Base-by-base conservation (phyloP, 2,113 vertebrate species). In the Blennius ocellaris region DNA sequence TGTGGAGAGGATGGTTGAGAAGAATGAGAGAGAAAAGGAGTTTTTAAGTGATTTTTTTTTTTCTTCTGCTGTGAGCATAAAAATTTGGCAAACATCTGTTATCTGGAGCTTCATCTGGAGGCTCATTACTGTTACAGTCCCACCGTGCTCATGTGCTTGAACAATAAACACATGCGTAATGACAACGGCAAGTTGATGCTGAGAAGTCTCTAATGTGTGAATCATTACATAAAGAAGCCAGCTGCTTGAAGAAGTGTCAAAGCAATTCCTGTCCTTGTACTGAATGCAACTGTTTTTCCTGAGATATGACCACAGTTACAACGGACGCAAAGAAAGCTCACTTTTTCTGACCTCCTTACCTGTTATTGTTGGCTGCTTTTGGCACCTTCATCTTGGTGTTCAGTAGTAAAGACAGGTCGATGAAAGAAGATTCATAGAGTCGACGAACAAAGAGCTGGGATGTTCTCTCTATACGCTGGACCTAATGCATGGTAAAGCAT, bases 391-490 rank as follows among this genome's bases (percentile, higher is more conserved):
- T 93, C 76, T 91, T 93, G 15, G 90, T 94, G 87, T 94, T 95
- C n/a, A 94, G 92, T 14, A 94, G 84, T 66, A 94, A 61, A 44
- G 94, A 95, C 55, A 93, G 87, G 79, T 95, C 94, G 38, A 95
- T 94, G 84, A 95, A 95, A 51, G 92, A 91, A 5, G 94, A 92
- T 81, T 95, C 94, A 37, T 95, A 95, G 21, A 95, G 82, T 3
- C 94, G 87, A 1, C 94, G 91, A 15, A 95, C 93, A 84, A 95
- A 95, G 10, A 95, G 88, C 79, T 94, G 93, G 37, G 93, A 88
- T 1, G 94, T 95, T 64, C 94, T 88, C 72, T 95, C 94, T 1
- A 95, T 95, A 16, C 93, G 91, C 61, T 94, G 94, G 51, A 95
- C 88, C 90, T 92, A 47, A 48, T 48, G 16, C 9, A 53, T 7